phyloP scores from a whole-genome alignment of 2,888 invertebrate species.

The Hipparchia semele region DNA sequence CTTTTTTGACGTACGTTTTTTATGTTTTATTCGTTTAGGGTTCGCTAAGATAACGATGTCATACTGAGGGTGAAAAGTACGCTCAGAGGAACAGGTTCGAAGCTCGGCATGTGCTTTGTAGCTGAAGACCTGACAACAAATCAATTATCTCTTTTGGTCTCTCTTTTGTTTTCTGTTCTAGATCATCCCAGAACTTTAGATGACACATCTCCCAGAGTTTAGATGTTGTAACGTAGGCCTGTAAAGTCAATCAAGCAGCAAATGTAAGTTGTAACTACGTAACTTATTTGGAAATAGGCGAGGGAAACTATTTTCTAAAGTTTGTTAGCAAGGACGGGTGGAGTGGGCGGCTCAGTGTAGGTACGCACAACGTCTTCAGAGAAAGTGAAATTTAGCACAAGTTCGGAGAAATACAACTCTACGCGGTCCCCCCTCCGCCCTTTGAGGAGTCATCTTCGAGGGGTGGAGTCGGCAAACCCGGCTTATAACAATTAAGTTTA shows the following conservation, averaged over 20 bases:
- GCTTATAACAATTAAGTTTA: slow-evolving; percentile 83
- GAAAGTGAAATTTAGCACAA: slow-evolving; percentile 83
- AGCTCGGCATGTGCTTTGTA: slow-evolving; percentile 19
- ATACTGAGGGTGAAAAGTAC: slow-evolving; percentile 67
- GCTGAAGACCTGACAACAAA: neutral
- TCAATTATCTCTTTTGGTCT: neutral
- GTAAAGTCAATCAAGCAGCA: slow-evolving; percentile 20
- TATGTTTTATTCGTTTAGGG: slow-evolving; percentile 81
- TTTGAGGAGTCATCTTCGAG: slow-evolving; percentile 53
- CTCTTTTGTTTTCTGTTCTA: neutral
- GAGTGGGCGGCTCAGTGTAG: slow-evolving; percentile 69
- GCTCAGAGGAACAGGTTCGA: slow-evolving; percentile 60
- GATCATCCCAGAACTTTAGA: neutral
- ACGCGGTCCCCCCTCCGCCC: slow-evolving; percentile 57
- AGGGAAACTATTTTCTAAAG: slow-evolving; percentile 65
- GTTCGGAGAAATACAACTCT: slow-evolving; percentile 80
- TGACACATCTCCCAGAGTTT: neutral
- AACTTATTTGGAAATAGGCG: slow-evolving; percentile 48
- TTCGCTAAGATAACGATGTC: slow-evolving; percentile 80
- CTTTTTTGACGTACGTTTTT: slow-evolving; percentile 83
- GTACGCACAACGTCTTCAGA: slow-evolving; percentile 79
- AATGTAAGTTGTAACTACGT: slow-evolving; percentile 19
- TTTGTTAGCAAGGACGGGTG: slow-evolving; percentile 59
- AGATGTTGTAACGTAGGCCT: slow-evolving; percentile 1
- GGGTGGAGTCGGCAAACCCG: slow-evolving; percentile 71